Conservation (phyloP, 2,888 invertebrate species). For the Leistus spinibarbis region DNA sequence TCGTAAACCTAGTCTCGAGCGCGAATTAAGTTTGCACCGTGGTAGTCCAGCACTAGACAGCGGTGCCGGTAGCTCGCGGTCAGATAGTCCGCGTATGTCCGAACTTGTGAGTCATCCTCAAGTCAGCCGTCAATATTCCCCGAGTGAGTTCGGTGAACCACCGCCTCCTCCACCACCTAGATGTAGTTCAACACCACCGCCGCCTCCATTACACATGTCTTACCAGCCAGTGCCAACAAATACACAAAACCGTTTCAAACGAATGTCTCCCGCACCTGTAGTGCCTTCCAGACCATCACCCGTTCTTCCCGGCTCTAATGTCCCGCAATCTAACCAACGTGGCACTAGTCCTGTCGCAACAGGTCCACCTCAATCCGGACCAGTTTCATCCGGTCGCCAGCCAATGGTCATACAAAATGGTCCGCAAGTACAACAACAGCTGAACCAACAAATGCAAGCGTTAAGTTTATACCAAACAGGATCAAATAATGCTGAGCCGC, state of each 20-base stretch:
- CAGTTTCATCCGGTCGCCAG: slow-evolving; percentile 60
- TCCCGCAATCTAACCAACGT: slow-evolving; percentile 67
- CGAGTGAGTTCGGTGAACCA: slow-evolving; percentile 63
- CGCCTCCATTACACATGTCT: slow-evolving; percentile 64
- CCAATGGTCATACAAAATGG: slow-evolving; percentile 85
- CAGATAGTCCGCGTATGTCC: slow-evolving; percentile 82
- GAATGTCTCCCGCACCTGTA: slow-evolving; percentile 77
- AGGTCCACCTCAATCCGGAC: slow-evolving; percentile 66
- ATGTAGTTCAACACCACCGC: slow-evolving; percentile 64
- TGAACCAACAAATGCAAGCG: slow-evolving; percentile 88
- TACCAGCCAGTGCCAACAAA: slow-evolving; percentile 67
- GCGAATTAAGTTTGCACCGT: slow-evolving; percentile 76
- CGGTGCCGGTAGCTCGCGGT: slow-evolving; percentile 86
- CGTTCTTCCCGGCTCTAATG: slow-evolving; percentile 61
- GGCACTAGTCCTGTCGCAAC: slow-evolving; percentile 77
- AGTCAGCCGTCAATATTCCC: slow-evolving; percentile 71
- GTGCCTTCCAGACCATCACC: slow-evolving; percentile 72
- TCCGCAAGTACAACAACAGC: slow-evolving; percentile 82
- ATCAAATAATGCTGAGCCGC: slow-evolving; percentile 66
- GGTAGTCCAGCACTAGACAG: slow-evolving; percentile 88
- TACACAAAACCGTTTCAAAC: slow-evolving; percentile 74
- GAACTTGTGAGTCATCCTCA: slow-evolving; percentile 57
- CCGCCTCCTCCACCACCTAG: slow-evolving; percentile 63
- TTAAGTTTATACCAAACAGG: slow-evolving; percentile 75
- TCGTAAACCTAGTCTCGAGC: slow-evolving; percentile 86